Evolutionary conservation across 2,888 invertebrate genomes (phyloP).

Genomic region (Eupithecia pulchellata): DNA sequence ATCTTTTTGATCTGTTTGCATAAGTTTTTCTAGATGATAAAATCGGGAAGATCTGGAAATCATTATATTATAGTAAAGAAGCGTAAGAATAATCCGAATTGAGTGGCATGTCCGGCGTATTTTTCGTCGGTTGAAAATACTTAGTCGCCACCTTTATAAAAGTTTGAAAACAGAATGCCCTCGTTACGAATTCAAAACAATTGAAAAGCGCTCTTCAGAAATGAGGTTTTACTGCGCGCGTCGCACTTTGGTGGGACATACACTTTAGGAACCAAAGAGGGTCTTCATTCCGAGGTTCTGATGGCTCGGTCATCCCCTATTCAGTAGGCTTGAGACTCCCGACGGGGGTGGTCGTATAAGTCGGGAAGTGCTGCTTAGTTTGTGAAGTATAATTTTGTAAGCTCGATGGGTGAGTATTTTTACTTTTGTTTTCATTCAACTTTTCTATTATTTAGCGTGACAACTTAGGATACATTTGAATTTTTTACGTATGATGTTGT

Average conservation of each 20-base stretch:
- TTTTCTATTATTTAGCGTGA: too few species aligned
- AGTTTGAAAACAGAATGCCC: not conserved
- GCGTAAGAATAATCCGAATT: not conserved
- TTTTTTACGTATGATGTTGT: too few species aligned
- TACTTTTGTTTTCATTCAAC: not conserved
- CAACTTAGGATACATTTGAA: too few species aligned
- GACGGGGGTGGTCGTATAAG: constrained; percentile 41
- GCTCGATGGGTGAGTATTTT: constrained; percentile 26
- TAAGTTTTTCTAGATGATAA: too few species aligned
- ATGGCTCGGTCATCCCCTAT: constrained; percentile 21
- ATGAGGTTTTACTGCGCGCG: not conserved
- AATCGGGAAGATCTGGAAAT: too few species aligned
- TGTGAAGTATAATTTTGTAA: constrained; percentile 20
- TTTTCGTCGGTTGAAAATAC: not conserved
- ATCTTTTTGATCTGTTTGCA: too few species aligned
- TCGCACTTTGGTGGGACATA: not conserved
- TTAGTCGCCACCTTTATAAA: not conserved
- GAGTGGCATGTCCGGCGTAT: too few species aligned
- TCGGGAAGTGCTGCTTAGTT: not conserved
- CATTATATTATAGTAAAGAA: not conserved
- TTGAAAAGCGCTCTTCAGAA: constrained; percentile 1
- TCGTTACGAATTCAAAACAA: not conserved
- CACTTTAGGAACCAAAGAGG: not conserved
- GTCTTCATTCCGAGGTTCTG: not conserved
- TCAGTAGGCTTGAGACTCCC: constrained; percentile 51